Evolutionary conservation across 1,140 invertebrate species (phyloP).

Genomic region (Metopolophium dirhodum): DNA sequence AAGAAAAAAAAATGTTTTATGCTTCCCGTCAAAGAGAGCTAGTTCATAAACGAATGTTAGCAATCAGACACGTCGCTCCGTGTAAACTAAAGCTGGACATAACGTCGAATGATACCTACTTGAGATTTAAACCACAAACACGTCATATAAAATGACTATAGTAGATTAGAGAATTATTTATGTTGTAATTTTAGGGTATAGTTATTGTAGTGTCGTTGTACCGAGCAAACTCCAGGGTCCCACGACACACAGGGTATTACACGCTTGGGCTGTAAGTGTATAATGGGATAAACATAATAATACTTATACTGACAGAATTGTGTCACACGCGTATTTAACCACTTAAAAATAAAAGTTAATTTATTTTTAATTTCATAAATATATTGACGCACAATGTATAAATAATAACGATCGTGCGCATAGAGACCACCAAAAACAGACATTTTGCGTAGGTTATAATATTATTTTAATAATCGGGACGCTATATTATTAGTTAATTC

Average conservation of each 20-base stretch:
- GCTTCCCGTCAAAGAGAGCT: neutral
- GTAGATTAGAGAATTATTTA: neutral
- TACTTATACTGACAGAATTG: neutral
- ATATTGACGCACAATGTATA: neutral
- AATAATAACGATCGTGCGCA: neutral
- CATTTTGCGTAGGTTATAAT: neutral
- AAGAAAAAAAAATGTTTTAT: neutral
- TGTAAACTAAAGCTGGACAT: neutral
- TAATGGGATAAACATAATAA: neutral
- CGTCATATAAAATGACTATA: neutral
- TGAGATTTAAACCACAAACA: neutral
- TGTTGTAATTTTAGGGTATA: neutral
- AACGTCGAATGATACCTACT: neutral
- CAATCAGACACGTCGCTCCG: neutral
- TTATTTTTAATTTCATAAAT: neutral
- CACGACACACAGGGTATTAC: neutral
- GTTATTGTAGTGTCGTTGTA: neutral
- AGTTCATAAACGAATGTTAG: neutral
- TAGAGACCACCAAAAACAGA: neutral
- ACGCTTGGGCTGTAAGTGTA: neutral
- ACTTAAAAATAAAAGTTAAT: neutral
- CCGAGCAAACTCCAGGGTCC: neutral
- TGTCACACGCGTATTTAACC: neutral
- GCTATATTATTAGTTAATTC: neutral
- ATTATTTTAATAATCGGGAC: neutral